phyloP scores from a whole-genome alignment of 2,797 vertebrate genomes.

The Stomatorhinus walkeri region DNA sequence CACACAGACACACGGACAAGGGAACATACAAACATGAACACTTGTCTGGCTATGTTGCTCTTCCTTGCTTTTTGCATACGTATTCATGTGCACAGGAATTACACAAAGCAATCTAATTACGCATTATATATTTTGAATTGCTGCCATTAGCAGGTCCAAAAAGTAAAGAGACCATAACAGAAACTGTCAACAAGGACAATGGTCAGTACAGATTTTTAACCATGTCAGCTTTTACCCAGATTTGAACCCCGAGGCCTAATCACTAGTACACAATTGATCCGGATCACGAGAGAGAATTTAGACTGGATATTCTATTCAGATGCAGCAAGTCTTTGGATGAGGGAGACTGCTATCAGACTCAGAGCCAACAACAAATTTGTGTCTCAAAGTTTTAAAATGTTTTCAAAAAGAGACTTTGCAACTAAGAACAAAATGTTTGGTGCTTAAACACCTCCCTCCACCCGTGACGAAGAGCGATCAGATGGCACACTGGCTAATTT shows the following conservation, averaged over 20 bases:
- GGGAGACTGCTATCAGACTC: not conserved
- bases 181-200: not conserved
- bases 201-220: not conserved
- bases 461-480: not conserved
- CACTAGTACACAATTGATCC: conserved; percentile 30
- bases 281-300: not conserved
- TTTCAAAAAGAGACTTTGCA: conserved; percentile 3
- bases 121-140: not conserved
- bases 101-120: not conserved
- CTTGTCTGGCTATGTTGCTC: not conserved
- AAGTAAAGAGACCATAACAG: not conserved
- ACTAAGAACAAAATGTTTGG: not conserved
- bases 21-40: not conserved
- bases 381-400: not conserved
- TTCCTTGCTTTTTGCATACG: not conserved
- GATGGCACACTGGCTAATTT: not conserved
- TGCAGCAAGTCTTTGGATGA: not conserved
- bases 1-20: conserved; percentile 31
- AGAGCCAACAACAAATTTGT: not conserved
- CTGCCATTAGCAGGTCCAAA: not conserved
- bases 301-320: not conserved
- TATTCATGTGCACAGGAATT: not conserved
- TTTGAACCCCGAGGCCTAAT: conserved; percentile 23
- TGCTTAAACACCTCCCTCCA: not conserved
- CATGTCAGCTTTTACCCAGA: conserved; percentile 33